Conservation (phyloP, 2,888 invertebrate genomes). For the Sinohyriopsis cumingii region DNA sequence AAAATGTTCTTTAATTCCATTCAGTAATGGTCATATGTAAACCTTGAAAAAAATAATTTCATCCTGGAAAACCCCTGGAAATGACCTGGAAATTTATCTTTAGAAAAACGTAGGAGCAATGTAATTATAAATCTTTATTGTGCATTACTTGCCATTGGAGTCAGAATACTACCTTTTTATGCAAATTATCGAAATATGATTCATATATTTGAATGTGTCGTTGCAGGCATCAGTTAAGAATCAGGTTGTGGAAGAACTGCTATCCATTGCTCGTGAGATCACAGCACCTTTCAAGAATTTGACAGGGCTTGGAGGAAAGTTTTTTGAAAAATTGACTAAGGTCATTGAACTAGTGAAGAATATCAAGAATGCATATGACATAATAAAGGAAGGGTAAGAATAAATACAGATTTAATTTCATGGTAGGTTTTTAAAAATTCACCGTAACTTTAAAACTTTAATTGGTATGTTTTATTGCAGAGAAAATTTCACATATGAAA, state of each 20-base stretch:
- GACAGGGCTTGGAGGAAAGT: constrained; percentile 17
- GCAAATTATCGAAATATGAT: not conserved
- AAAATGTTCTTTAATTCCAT: too few relatives aligned
- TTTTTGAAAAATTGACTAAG: constrained; percentile 12
- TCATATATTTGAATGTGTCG: not conserved
- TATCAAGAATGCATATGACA: constrained; percentile 20
- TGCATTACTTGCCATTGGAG: too few relatives aligned
- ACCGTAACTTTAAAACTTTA: too few relatives aligned
- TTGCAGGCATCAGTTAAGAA: constrained; percentile 13
- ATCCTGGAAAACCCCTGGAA: too few relatives aligned
- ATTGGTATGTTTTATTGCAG: too few relatives aligned
- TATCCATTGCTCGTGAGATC: constrained; percentile 9
- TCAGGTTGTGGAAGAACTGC: constrained; percentile 15
- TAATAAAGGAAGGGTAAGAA: constrained; percentile 23
- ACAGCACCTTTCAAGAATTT: constrained; percentile 16
- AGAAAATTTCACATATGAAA: too few relatives aligned
- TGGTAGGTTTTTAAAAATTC: too few relatives aligned
- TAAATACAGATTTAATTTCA: not conserved
- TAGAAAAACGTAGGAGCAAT: too few relatives aligned
- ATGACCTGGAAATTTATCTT: too few relatives aligned
- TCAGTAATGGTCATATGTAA: too few relatives aligned
- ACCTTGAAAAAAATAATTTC: too few relatives aligned
- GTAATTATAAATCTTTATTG: too few relatives aligned
- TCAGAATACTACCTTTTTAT: not conserved
- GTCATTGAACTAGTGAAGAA: constrained; percentile 14